Conservation (phyloP, 1,140 invertebrate genomes). For the Heliconius himera region DNA sequence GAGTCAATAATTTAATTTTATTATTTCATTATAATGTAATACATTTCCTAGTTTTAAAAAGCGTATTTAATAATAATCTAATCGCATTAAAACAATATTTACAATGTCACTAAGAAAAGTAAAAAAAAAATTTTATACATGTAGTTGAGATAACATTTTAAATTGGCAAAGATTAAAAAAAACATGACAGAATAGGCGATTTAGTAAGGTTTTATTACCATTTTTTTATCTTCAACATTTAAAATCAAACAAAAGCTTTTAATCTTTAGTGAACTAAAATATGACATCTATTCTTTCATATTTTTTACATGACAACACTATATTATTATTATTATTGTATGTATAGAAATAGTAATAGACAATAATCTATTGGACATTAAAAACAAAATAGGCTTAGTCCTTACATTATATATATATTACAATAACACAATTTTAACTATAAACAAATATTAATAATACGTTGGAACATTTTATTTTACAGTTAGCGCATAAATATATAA, state of each 20-base stretch:
- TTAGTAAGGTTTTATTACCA: background rate
- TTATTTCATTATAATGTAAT: slow-evolving; percentile 50
- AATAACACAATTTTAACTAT: slow-evolving; percentile 5
- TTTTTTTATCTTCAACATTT: background rate
- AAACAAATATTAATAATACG: background rate
- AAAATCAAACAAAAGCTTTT: background rate
- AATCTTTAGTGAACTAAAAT: background rate
- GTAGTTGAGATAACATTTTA: slow-evolving; percentile 23
- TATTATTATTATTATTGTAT: background rate
- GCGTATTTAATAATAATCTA: slow-evolving; percentile 61
- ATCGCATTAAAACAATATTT: slow-evolving; percentile 65
- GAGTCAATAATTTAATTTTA: slow-evolving; percentile 72
- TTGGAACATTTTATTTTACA: slow-evolving; percentile 7
- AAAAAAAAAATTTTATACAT: slow-evolving; percentile 20
- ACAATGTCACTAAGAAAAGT: slow-evolving; percentile 48
- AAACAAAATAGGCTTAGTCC: background rate
- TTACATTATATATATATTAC: slow-evolving; percentile 2
- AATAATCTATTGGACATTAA: slow-evolving; percentile 14
- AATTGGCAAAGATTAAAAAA: slow-evolving; percentile 20
- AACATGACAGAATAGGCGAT: slow-evolving; percentile 4
- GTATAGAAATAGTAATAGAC: slow-evolving; percentile 10
- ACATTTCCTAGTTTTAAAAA: slow-evolving; percentile 65
- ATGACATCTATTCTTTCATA: slow-evolving; percentile 1
- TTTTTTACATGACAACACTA: background rate
- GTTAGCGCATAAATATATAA: background rate